Percentiles rank a stretch among this genome's conserved stretches.
Conservation (phyloP, 2,113 vertebrate genomes). For the Menidia beryllina region DNA sequence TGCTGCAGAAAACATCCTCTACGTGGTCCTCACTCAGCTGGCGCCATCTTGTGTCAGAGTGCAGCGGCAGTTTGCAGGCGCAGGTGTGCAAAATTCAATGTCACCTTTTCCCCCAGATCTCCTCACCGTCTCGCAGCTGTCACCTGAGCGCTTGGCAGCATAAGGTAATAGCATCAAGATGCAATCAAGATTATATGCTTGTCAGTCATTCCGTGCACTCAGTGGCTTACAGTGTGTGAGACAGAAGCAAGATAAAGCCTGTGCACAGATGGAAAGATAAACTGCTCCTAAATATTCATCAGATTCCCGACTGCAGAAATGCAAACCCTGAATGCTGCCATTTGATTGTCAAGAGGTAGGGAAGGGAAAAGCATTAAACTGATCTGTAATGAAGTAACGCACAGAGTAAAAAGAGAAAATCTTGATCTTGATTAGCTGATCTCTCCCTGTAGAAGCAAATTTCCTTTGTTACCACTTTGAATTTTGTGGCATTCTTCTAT, state of each 20-base stretch:
- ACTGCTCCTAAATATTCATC: slow-evolving; percentile 70
- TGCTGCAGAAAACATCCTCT: slow-evolving; percentile 10
- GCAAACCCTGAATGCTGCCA: slow-evolving; percentile 36
- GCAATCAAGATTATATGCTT: slow-evolving; percentile 75
- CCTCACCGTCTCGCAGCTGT: slow-evolving; percentile 66
- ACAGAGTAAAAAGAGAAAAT: slow-evolving; percentile 53
- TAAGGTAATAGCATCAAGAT: slow-evolving; percentile 75
- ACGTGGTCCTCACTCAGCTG: slow-evolving; percentile 54
- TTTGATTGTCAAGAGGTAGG: slow-evolving; percentile 35
- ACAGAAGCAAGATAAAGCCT: slow-evolving; percentile 67
- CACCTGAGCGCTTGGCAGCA: slow-evolving; percentile 70
- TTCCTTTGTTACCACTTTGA: slow-evolving; percentile 52
- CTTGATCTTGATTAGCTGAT: slow-evolving; percentile 57
- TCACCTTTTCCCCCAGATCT: slow-evolving; percentile 70
- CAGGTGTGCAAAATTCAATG: slow-evolving; percentile 71
- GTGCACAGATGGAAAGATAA: slow-evolving; percentile 69
- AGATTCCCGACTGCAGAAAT: slow-evolving; percentile 38
- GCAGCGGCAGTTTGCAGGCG: slow-evolving; percentile 16
- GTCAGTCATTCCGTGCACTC: slow-evolving; percentile 63
- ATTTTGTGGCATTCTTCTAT: slow-evolving; percentile 54
- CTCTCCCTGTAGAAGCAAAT: slow-evolving; percentile 56
- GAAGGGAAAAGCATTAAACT: slow-evolving; percentile 23
- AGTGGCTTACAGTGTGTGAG: slow-evolving; percentile 60
- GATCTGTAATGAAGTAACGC: slow-evolving; percentile 38
- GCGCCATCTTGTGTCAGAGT: slow-evolving; percentile 68